phyloP scores from a whole-genome alignment of 2,888 invertebrate genomes.

The Pseudococcus longispinus region DNA sequence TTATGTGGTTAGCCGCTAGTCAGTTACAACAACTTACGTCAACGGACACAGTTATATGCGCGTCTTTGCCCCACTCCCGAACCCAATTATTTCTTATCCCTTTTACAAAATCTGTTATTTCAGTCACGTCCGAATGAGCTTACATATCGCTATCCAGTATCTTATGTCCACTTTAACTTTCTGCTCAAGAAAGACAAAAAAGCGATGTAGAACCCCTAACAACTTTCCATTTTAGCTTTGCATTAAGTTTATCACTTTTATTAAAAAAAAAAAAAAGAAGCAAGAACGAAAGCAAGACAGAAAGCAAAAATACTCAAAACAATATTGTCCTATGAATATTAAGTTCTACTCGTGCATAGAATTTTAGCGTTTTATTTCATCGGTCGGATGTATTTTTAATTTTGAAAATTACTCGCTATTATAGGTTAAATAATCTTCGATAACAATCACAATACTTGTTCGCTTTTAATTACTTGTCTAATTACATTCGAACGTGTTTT shows the following conservation, averaged over 20 bases:
- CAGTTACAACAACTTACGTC: constrained; percentile 44
- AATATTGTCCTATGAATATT: constrained; percentile 44
- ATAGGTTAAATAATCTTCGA: background rate
- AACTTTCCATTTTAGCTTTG: constrained; percentile 40
- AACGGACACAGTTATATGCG: constrained; percentile 36
- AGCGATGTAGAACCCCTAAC: constrained; percentile 35
- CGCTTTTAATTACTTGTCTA: constrained; percentile 19
- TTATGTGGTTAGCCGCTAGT: constrained; percentile 42
- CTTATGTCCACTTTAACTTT: constrained; percentile 43
- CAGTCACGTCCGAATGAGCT: constrained; percentile 44
- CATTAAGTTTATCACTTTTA: constrained; percentile 44
- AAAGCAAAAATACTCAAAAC: constrained; percentile 1
- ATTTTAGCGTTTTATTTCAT: constrained; percentile 16
- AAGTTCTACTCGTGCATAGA: constrained; percentile 12
- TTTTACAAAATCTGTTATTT: constrained; percentile 38
- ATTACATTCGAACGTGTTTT: background rate
- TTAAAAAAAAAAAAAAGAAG: constrained; percentile 14
- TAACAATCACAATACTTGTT: constrained; percentile 9
- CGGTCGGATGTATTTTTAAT: constrained; percentile 28
- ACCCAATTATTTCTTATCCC: constrained; percentile 39
- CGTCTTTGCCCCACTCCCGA: constrained; percentile 22
- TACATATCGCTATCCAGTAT: constrained; percentile 45
- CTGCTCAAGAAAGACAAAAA: constrained; percentile 9
- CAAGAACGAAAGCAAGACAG: background rate
- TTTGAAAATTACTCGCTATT: constrained; percentile 22